Base-by-base conservation (phyloP, 2,888 invertebrate species). In the Noctua fimbriata region DNA sequence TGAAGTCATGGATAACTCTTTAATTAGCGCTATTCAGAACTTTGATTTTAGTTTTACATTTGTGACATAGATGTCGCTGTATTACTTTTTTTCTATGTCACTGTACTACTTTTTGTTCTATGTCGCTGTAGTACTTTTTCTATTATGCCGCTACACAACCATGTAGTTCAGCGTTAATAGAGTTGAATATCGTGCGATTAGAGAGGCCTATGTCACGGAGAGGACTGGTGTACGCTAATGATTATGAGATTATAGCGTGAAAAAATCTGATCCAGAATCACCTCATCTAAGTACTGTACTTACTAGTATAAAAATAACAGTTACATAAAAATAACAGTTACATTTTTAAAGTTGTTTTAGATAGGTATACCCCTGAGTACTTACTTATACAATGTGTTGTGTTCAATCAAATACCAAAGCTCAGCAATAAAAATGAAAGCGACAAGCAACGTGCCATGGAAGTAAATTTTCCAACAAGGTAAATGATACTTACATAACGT, bases 341-440 rank as follows among this genome's bases (percentile, higher is more conserved):
- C n/a, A n/a, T 12, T 55, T 55, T 7, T 9, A 63, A 63, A 32
- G 9, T 32, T 18, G 7, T 28, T 58, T 60, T 60, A 28, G n/a
- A 60, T 2, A 58, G n/a, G n/a, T 58, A n/a, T 28, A 60, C n/a
- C 28, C 14, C 14, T 58, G 5, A 14, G 24, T 24, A 73, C 9
- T 47, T 24, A 73, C 9, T 47, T 24, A 44, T 16, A 32, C 63
- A 63, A 16, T 24, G 5, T 44, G 44, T 44, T 44, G 9, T 41
- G 41, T 14, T 49, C 9, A n/a, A 74, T 18, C 1, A 18, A 18
- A 14, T 52, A 49, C 32, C n/a, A 49, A 58, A 67, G 2, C 18
- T n/a, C 0, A 12, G 6, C 3, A 7, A n/a, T 75, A 82, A 80
- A 79, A 80, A 44, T 16, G 76, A 82, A 82, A 82, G 80, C 82